Conservation (phyloP, 2,113 vertebrate species). For the Atlantisia rogersi region DNA sequence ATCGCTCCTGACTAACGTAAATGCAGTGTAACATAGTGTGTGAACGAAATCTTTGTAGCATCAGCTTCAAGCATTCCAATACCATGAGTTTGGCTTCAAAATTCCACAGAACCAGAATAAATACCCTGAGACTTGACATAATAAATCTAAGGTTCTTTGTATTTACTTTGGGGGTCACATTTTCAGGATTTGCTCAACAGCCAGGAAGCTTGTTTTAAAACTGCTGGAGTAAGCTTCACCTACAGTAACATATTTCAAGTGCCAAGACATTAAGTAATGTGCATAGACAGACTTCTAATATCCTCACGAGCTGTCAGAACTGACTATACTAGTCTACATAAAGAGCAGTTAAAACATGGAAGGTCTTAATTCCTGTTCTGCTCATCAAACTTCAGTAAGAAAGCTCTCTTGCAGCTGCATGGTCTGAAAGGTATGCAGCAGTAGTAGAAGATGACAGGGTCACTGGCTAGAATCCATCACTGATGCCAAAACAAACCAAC, state of each 20-base stretch:
- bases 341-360: neutral
- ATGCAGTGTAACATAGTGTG: accelerated
- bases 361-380: neutral
- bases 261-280: neutral
- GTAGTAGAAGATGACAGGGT: neutral
- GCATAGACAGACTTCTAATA: neutral
- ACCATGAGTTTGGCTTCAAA: neutral
- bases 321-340: neutral
- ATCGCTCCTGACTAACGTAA: neutral
- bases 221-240: neutral
- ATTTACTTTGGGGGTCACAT: neutral
- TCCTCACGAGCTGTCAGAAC: neutral
- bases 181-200: neutral
- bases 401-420: neutral
- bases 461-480: neutral
- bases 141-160: neutral
- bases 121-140: neutral
- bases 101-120: neutral
- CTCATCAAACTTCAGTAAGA: neutral
- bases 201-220: neutral
- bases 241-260: neutral
- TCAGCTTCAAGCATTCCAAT: neutral
- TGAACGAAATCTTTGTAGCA: neutral
- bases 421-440: neutral
- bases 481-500: neutral